Evolutionary conservation across 1,140 invertebrate species (phyloP), one percentile per base, ranked within the genome.

Genomic region (Drosophila ogumai): DNA sequence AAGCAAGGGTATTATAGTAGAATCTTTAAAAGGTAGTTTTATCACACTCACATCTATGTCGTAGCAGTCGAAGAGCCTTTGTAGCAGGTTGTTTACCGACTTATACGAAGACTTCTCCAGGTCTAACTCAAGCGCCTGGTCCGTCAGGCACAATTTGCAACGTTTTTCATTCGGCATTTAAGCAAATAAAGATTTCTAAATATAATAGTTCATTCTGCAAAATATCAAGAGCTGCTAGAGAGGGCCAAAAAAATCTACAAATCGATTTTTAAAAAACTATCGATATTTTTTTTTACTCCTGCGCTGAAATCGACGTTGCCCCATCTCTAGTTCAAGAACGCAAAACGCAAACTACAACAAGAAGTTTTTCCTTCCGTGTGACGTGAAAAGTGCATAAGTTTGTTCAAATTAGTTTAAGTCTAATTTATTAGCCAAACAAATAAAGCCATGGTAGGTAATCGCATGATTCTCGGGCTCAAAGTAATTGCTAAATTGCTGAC

Each of bases 281-380:
- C 40, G 40, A 36, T 36, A 32, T 10, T 28, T 28, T 0, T 25
- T 25, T 28, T 0, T 6, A 28, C 25, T 28, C 25, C 25, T 5
- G 5, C 6, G 6, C 25, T 28, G 13, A 15, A 25, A 25, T 47
- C 46, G 22, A 15, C 8, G 46, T 9, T 3, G 1, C 15, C 1
- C 22, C 46, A 47, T 22, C 46, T 47, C 46, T 41, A 49, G 13
- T 38, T 55, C 19, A 19, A 71, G 66, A 71, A 72, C 68, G 66
- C 49, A 72, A 59, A 71, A 72, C 68, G 66, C 49, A 72, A 59
- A 59, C 49, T 71, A 72, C 66, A 72, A 72, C 68, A 72, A 56
- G 19, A 55, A 36, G 36, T 58, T 65, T 71, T 57, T 17, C 68
- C 36, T 32, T 59, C 52, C 61, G 66, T 50, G 66, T 50, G 66